Conservation (phyloP, 2,797 vertebrate species). For the Phaenicophaeus curvirostris region DNA sequence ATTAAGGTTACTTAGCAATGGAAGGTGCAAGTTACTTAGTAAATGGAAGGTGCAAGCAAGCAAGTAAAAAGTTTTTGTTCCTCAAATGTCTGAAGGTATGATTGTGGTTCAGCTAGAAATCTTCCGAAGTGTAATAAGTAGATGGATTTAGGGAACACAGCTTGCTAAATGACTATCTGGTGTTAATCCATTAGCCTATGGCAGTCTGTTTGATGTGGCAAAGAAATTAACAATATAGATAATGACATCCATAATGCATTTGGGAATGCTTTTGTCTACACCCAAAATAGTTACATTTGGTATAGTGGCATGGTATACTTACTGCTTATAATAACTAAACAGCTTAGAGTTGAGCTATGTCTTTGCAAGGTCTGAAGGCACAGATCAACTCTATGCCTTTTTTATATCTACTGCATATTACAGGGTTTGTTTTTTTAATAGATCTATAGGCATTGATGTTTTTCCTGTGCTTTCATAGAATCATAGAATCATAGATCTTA, state of each 20-base stretch:
- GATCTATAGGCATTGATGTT: not conserved
- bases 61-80: not conserved
- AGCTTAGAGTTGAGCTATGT: not conserved
- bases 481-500: too few relatives aligned
- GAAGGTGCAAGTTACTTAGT: not conserved
- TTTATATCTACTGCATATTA: not conserved
- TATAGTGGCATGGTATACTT: not conserved
- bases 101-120: not conserved
- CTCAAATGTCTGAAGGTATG: not conserved
- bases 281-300: not conserved
- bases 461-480: not conserved
- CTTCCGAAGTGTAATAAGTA: not conserved
- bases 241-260: not conserved
- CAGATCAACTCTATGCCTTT: not conserved
- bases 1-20: not conserved
- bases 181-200: not conserved
- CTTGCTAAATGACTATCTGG: not conserved
- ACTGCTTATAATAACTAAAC: not conserved
- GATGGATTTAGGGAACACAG: not conserved
- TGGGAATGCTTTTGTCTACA: not conserved
- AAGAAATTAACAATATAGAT: not conserved
- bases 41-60: not conserved
- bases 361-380: not conserved
- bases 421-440: not conserved
- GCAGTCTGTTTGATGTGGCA: not conserved